Percentiles rank a stretch among this genome's conserved stretches.
Evolutionary conservation across 2,797 vertebrate species (phyloP).

Genomic region (Catharus ustulatus): DNA sequence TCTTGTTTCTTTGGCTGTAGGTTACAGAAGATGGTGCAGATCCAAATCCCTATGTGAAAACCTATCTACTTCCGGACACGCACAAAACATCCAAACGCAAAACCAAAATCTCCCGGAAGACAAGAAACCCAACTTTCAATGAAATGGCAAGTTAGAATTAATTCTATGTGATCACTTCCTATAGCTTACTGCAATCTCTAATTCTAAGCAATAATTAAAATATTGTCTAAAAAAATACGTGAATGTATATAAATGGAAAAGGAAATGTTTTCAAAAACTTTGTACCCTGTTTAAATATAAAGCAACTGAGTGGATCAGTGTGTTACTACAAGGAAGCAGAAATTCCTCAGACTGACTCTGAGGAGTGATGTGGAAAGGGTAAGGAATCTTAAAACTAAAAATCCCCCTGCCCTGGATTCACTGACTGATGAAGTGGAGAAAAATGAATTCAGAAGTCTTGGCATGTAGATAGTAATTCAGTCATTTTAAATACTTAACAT

Average conservation of each 20-base stretch:
- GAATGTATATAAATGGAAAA: background rate
- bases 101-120: constrained; percentile 95
- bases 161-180: background rate
- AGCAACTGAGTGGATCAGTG: background rate
- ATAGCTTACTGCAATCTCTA: background rate
- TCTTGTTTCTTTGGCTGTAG: constrained; percentile 72
- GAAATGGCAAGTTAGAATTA: constrained; percentile 88
- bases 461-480: background rate
- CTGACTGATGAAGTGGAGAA: background rate
- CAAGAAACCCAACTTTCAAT: constrained; percentile 97
- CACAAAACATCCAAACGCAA: constrained; percentile 97
- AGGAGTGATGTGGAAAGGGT: background rate
- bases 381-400: background rate
- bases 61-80: constrained; percentile 93
- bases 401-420: background rate
- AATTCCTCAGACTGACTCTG: background rate
- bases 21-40: constrained; percentile 94
- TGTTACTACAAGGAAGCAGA: background rate
- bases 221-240: background rate
- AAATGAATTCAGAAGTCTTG: background rate
- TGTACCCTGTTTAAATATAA: background rate
- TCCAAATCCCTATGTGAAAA: constrained; percentile 98
- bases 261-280: background rate
- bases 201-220: background rate
- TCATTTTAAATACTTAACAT: background rate